Evolutionary conservation across 1,140 invertebrate species (phyloP).

Genomic region (Apis mellifera): Amel_HAv3.1 CM009931.2:22047001-22047500

Average conservation of each 20-base stretch:
- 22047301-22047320: constrained; percentile 19
- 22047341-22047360: not conserved
- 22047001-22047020: constrained; percentile 20
- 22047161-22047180: not conserved
- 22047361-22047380: not conserved
- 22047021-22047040: not conserved
- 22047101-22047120: constrained; percentile 9
- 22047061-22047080: not conserved
- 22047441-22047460: not conserved
- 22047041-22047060: not conserved
- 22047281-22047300: constrained; percentile 27
- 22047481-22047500: not conserved
- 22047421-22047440: too few relatives aligned
- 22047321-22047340: not conserved
- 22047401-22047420: too few relatives aligned
- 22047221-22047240: constrained; percentile 33
- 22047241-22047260: not conserved
- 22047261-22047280: not conserved
- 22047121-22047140: constrained; percentile 37
- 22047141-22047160: constrained; percentile 39
- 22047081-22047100: not conserved
- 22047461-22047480: not conserved
- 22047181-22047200: constrained; percentile 24
- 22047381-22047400: not conserved
- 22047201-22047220: constrained; percentile 31